Percentiles rank a stretch among this genome's conserved stretches.
These are phyloP conservation scores for Taurulus bubalis DNA, from an alignment of 2,113 vertebrate species.

Conservation along the genomic window DNA sequence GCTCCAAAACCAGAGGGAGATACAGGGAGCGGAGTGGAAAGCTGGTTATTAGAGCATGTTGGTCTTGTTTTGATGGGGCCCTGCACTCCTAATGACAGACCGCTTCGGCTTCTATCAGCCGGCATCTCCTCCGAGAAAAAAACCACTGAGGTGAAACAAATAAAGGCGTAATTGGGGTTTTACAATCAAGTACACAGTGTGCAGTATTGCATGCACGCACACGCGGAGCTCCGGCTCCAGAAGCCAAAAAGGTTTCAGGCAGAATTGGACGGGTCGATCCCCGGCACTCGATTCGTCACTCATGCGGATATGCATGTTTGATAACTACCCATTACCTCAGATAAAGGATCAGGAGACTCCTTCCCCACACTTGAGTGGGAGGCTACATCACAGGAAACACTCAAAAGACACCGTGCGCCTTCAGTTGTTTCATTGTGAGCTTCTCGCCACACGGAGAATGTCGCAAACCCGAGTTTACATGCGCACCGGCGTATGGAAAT, in stretches of 20 bases:
- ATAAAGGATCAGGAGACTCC: no score
- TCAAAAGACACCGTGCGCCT: neutral
- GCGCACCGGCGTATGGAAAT: conserved; percentile 16
- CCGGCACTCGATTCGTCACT: neutral
- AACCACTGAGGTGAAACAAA: conserved; percentile 67
- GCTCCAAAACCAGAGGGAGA: neutral
- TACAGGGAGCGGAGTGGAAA: conserved; percentile 1
- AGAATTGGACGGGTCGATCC: neutral
- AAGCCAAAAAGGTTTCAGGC: neutral
- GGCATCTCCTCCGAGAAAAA: conserved; percentile 27
- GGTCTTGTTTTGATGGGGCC: conserved; percentile 43
- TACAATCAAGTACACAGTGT: conserved; percentile 23
- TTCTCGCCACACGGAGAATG: neutral
- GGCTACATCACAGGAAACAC: neutral
- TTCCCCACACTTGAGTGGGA: neutral
- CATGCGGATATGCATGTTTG: neutral
- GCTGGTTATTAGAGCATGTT: conserved; percentile 53
- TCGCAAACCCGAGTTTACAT: conserved; percentile 31
- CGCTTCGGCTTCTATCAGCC: conserved; percentile 23
- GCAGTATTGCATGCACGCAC: neutral
- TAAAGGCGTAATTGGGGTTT: conserved; percentile 56
- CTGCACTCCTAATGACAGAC: conserved; percentile 28
- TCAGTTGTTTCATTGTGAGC: neutral
- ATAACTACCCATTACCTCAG: neutral
- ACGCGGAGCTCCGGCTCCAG: neutral